Conservation (phyloP, 1,140 invertebrate genomes). For the Glossosoma conforme region DNA sequence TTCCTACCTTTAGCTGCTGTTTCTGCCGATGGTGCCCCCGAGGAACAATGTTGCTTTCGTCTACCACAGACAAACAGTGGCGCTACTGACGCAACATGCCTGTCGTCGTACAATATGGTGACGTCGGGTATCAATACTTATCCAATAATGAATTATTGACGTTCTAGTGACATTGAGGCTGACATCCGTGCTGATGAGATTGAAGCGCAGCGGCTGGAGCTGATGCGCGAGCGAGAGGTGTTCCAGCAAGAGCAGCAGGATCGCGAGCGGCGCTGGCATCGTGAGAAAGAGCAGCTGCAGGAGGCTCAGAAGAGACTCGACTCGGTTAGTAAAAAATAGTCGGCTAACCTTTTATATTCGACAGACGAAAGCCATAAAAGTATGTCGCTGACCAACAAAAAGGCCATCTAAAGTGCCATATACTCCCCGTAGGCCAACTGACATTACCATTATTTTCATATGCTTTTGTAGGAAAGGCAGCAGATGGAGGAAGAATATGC, state of each 20-base stretch:
- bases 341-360: slow-evolving; percentile 3
- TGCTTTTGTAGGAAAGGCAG: slow-evolving; percentile 43
- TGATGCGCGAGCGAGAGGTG: slow-evolving; percentile 50
- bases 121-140: too few species aligned
- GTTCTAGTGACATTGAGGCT: slow-evolving; percentile 41
- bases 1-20: too few species aligned
- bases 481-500: slow-evolving; percentile 56
- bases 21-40: too few species aligned
- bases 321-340: slow-evolving; percentile 40
- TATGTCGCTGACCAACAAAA: background rate
- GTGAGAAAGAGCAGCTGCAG: slow-evolving; percentile 41
- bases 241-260: slow-evolving; percentile 46
- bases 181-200: slow-evolving; percentile 50
- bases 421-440: background rate
- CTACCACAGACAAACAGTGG: too few species aligned
- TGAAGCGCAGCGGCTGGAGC: slow-evolving; percentile 47
- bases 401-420: background rate
- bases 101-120: too few species aligned
- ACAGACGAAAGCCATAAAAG: background rate
- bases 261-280: slow-evolving; percentile 42
- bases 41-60: too few species aligned
- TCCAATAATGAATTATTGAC: too few species aligned
- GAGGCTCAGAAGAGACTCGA: slow-evolving; percentile 55
- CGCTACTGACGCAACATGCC: too few species aligned
- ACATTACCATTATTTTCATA: background rate